Evolutionary conservation across 2,888 invertebrate genomes (phyloP).

Genomic region (Petrolisthes cinctipes): DNA sequence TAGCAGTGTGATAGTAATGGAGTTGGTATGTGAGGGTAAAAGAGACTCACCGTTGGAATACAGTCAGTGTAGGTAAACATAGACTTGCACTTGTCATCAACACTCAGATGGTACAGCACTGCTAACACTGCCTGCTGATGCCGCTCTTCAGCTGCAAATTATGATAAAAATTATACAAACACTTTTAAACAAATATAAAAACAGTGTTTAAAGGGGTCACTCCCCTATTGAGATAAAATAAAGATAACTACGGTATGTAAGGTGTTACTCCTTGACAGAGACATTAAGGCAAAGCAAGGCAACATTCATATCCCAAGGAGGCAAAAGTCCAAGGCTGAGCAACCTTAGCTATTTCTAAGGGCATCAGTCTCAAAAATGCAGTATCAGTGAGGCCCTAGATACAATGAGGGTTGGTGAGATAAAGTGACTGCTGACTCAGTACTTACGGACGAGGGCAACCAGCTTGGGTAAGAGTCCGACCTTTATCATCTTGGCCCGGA

Average conservation of each 20-base stretch:
- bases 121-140: constrained; percentile 65
- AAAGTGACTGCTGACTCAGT: not conserved
- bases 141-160: constrained; percentile 66
- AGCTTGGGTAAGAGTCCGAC: constrained; percentile 90
- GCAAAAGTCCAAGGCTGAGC: too few relatives aligned
- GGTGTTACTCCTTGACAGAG: not conserved
- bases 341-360: too few relatives aligned
- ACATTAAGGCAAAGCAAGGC: too few relatives aligned
- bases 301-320: too few relatives aligned
- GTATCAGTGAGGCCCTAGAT: too few relatives aligned
- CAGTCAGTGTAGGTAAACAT: constrained; percentile 95
- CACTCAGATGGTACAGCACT: constrained; percentile 89
- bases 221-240: too few relatives aligned
- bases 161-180: not conserved
- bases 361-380: too few relatives aligned
- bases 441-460: constrained; percentile 86
- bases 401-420: too few relatives aligned
- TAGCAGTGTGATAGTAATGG: not conserved
- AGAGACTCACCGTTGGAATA: constrained; percentile 81
- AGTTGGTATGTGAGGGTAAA: too few relatives aligned
- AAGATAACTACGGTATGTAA: not conserved
- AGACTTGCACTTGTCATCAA: constrained; percentile 92
- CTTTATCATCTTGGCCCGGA: constrained; percentile 90
- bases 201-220: not conserved
- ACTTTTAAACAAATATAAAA: not conserved